Evolutionary conservation across 2,113 vertebrate species (phyloP).

Genomic region (Entelurus aequoreus): DNA sequence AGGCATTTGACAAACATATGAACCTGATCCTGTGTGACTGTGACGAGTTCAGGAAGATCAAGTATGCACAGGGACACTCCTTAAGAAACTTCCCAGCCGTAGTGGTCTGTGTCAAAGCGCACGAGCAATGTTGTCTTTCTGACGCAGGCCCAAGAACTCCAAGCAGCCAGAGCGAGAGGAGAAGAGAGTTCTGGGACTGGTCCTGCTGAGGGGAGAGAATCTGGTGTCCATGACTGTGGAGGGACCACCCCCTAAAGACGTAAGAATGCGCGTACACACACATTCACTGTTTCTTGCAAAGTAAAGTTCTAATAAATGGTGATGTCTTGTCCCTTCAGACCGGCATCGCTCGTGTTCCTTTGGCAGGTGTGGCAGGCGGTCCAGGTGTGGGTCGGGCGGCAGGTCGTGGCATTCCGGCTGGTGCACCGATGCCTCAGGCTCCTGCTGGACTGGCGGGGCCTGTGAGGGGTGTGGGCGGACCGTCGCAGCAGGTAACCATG

Average conservation of each 20-base stretch:
- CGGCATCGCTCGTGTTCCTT: slow-evolving; percentile 92
- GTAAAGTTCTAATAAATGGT: background rate
- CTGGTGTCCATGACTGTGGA: slow-evolving; percentile 99
- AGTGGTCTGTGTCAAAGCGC: background rate
- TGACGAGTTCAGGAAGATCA: slow-evolving; percentile 98
- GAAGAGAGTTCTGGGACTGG: slow-evolving; percentile 91
- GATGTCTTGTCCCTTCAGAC: slow-evolving; percentile 68
- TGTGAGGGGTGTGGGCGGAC: slow-evolving; percentile 93
- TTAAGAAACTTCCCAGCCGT: background rate
- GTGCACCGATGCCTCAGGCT: slow-evolving; percentile 93
- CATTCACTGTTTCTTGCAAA: no score
- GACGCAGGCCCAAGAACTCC: slow-evolving; percentile 89
- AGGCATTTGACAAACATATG: slow-evolving; percentile 99
- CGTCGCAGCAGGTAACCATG: slow-evolving; percentile 87
- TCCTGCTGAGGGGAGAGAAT: slow-evolving; percentile 91
- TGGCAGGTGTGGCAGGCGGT: slow-evolving; percentile 94
- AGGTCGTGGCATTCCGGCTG: slow-evolving; percentile 90
- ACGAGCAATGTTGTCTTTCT: background rate
- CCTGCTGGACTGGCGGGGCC: slow-evolving; percentile 93
- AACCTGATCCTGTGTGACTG: slow-evolving; percentile 99
- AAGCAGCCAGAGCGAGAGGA: slow-evolving; percentile 97
- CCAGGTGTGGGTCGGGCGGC: slow-evolving; percentile 93
- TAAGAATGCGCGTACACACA: slow-evolving; percentile 45
- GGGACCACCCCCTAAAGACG: slow-evolving; percentile 95
- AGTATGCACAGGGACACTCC: slow-evolving; percentile 63